Base-by-base conservation (phyloP, 2,888 invertebrate genomes). In the Serrognathus titanus region DNA sequence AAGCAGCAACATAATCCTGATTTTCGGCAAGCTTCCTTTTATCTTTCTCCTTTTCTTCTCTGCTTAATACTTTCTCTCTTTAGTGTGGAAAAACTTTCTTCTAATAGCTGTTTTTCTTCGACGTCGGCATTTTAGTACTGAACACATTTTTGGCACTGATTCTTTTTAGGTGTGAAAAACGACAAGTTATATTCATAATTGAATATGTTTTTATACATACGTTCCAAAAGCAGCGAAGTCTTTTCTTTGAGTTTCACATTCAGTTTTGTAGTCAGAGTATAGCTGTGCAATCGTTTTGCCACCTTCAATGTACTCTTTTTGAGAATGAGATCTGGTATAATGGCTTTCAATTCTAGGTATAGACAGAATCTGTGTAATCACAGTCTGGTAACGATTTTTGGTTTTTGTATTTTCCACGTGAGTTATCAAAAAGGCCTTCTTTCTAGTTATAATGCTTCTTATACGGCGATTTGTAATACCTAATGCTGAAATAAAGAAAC, bases 271-370 rank as follows among this genome's bases (percentile, higher is more conserved):
- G 35, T 51, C 40, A 31, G 41, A 7, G 24, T 40, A 37, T 20
- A 51, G 39, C 10, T 51, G 48, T 37, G 20, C 48, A 35, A 48
- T 35, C 10, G 36, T 49, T 39, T 49, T 49, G 8, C 11, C 48
- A 31, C 35, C 31, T 9, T 48, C 16, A 24, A 31, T 20, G 48
- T 16, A 24, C 6, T 48, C 57, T 57, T 66, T 59, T 54, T 43
- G 58, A 39, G 69, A 68, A 37, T 63, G 59, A 45, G 60, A 62
- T 53, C 70, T 58, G 13, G 67, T 53, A 56, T 71, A 72, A 57
- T 71, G 69, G 49, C 68, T 67, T 51, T 68, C 69, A 58, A 69
- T 56, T 54, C 61, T 61, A 45, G 67, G 64, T 46, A 67, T 64
- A 16, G 63, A 66, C 55, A 69, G 64, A 40, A 69, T 73, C 57